Conservation (phyloP, 2,113 vertebrate species). For the Mormyrus iriodes region DNA sequence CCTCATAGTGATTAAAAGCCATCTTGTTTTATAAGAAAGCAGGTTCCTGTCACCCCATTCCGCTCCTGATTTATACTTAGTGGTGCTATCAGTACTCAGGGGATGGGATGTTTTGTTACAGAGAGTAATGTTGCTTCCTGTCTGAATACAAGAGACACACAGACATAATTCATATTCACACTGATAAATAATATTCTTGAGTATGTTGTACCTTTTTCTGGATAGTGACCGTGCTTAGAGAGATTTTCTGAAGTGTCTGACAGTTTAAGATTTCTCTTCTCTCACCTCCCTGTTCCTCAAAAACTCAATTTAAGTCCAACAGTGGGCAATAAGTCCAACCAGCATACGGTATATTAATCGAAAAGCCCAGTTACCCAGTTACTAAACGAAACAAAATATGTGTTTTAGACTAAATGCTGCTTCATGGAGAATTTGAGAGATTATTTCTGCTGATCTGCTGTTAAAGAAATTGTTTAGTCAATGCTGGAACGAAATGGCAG, state of each 20-base stretch:
- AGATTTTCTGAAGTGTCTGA: neutral
- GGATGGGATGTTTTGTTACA: neutral
- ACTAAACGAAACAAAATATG: neutral
- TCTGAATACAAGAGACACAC: neutral
- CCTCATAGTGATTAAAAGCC: neutral
- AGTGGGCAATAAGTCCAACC: neutral
- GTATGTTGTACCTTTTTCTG: neutral
- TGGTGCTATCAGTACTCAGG: neutral
- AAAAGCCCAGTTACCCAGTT: neutral
- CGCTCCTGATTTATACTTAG: neutral
- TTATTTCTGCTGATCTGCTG: neutral
- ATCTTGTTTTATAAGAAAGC: slow-evolving; percentile 6
- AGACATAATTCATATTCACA: neutral
- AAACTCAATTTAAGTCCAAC: neutral
- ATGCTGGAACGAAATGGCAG: neutral
- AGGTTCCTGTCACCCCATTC: neutral
- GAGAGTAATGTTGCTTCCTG: neutral
- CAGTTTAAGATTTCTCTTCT: neutral
- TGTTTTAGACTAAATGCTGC: neutral
- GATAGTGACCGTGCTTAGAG: neutral
- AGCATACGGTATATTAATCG: neutral
- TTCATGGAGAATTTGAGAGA: neutral
- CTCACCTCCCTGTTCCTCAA: neutral
- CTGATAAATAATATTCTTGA: neutral
- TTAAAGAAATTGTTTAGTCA: neutral